Conservation (phyloP, 2,797 vertebrate genomes). For the Schizopygopsis malacanthus region DNA sequence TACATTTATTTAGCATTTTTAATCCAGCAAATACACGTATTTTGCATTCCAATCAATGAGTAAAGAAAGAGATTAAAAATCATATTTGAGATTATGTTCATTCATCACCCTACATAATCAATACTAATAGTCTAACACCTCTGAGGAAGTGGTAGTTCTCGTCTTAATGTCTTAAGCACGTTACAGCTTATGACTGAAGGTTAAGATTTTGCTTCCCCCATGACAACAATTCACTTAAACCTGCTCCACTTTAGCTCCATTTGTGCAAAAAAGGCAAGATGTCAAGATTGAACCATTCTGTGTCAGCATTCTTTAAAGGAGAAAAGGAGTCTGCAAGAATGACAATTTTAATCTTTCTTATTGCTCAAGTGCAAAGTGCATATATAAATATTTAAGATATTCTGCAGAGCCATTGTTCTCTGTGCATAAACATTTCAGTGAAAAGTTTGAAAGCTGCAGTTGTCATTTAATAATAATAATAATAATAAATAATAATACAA, state of each 20-base stretch:
- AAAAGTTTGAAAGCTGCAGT: conserved; percentile 59
- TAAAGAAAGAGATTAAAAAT: conserved; percentile 9
- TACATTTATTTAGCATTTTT: background rate
- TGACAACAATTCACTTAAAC: background rate
- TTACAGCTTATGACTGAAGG: background rate
- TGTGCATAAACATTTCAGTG: conserved; percentile 49
- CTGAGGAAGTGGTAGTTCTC: background rate
- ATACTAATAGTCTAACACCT: background rate
- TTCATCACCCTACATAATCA: background rate
- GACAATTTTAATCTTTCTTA: conserved; percentile 71
- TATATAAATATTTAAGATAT: conserved; percentile 72
- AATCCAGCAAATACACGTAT: background rate
- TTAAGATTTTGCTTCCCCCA: background rate
- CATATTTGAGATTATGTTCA: background rate
- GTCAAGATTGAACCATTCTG: conserved; percentile 34
- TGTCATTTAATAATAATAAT: background rate
- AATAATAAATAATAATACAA: background rate
- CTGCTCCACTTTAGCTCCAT: conserved; percentile 4
- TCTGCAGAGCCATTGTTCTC: conserved; percentile 68
- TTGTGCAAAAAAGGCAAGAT: conserved; percentile 4
- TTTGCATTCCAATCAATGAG: background rate
- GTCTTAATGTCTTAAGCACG: background rate
- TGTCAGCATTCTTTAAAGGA: conserved; percentile 61
- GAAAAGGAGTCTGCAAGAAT: conserved; percentile 67
- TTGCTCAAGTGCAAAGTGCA: conserved; percentile 68